Percentiles rank a stretch among this genome's conserved stretches.
Evolutionary conservation across 30 jellyfish, hydroid and myxozoan genomes (phyloP).

Genomic region (Sanderia malayensis): DNA sequence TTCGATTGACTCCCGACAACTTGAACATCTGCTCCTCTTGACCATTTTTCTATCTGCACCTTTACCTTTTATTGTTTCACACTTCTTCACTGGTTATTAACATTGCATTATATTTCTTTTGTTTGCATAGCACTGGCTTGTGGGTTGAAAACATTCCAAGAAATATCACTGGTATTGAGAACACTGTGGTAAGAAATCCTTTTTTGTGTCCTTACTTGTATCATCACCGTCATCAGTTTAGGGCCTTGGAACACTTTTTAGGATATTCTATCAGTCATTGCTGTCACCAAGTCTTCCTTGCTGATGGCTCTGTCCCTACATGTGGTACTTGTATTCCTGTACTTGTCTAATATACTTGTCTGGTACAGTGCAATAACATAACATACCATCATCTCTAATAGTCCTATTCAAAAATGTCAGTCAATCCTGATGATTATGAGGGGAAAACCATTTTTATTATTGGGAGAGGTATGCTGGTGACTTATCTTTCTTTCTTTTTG

Average conservation of each 20-base stretch:
- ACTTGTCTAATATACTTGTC: no score
- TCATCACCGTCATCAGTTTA: no score
- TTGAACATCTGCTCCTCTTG: no score
- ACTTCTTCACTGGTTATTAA: neutral
- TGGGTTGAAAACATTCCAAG: slow-evolving; percentile 82
- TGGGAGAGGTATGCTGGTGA: slow-evolving; percentile 97
- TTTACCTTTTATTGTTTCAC: neutral
- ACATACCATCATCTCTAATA: slow-evolving; percentile 1
- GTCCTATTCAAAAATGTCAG: slow-evolving; percentile 74
- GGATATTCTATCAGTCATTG: no score
- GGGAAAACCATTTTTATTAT: slow-evolving; percentile 76
- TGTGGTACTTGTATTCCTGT: no score
- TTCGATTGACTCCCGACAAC: no score
- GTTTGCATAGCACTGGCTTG: slow-evolving; percentile 77
- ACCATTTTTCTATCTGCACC: no score
- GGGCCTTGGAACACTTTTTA: no score
- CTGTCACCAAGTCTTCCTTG: no score
- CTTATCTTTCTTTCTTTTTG: slow-evolving; percentile 15
- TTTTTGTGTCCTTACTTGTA: no score
- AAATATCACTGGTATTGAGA: slow-evolving; percentile 63
- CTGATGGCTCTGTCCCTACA: no score
- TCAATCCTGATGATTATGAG: slow-evolving; percentile 84
- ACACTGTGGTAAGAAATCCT: slow-evolving; percentile 63
- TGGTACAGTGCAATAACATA: no score
- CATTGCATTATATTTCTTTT: neutral